Evolutionary conservation across 1,140 invertebrate genomes (phyloP), one percentile per base, ranked within the genome.

Genomic region (Drosophila nigrodunni): DNA sequence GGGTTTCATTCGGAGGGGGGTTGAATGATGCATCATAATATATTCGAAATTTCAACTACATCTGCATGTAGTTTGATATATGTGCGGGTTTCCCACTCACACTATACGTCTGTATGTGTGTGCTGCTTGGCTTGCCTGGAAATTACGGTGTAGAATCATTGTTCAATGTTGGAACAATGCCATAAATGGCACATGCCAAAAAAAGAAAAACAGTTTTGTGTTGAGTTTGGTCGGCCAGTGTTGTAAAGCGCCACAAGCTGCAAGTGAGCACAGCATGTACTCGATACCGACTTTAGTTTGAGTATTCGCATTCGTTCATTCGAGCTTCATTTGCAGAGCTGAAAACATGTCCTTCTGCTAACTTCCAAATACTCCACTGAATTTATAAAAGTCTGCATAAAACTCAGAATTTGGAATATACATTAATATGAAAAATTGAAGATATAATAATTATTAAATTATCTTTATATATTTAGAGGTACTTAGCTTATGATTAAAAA

Each of bases 131-230:
- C 47, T 66, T 83, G 78, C 78, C 77, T 89, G 80, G 46, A 82
- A 85, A 85, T 81, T 89, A 89, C 89, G 74, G 77, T 70, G 89
- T 78, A 65, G 69, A 30, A 30, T 30, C 85, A 76, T 89, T 89
- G 78, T 89, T 85, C 61, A 68, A 50, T 78, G 67, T 74, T 87
- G 80, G 82, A 87, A 90, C 80, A 90, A 91, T 76, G 78, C 82
- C 82, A 82, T 77, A 79, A 87, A 81, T 87, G 88, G 88, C 88
- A 90, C 88, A 90, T 90, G 88, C 88, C 87, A 91, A 90, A 82
- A 66, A 85, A 82, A 30, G 25, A 30, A 30, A 30, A 30, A 30
- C 6, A 0, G 25, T 90, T 80, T 85, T 72, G 37, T 55, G 76
- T 78, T 61, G 25, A 46, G 7, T 58, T 50, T 67, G 44, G 39